Base-by-base conservation (phyloP, 1,140 invertebrate genomes). In the Wiebesia pumilae region DNA sequence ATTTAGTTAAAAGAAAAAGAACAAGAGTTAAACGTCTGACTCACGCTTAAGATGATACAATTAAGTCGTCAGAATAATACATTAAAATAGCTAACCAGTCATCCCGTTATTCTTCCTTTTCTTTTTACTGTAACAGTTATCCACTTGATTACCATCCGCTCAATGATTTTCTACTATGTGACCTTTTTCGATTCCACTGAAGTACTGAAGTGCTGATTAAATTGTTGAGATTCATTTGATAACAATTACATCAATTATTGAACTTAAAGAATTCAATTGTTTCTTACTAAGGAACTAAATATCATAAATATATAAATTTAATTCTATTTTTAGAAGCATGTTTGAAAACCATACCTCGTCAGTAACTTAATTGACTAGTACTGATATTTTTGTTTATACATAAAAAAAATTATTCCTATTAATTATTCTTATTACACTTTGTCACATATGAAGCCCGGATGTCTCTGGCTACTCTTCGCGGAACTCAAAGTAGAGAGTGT, bases 1-100 rank as follows among this genome's bases (percentile, higher is more conserved):
- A 33, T 35, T 35, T 3, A 33, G n/a, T 35, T 58, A 30, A 38
- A 51, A 14, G 16, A 33, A 40, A 62, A 38, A 3, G 9, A 30
- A 9, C 3, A 38, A 81, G n/a, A 12, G 67, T 3, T 16, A 24
- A 33, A 78, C 47, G 51, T 80, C 81, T 89, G 89, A 91, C 86
- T 92, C 6, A 33, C 14, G 14, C 91, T 89, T 86, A 89, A 88
- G 90, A 90, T 90, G 90, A 88, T 87, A 90, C 89, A 92, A 92
- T 92, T 91, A 92, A 89, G 88, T 89, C 81, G 87, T 65, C 69
- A 89, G 89, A 90, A 89, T 90, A 84, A 89, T 89, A 83, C 86
- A 79, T 90, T 90, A 91, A 89, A 89, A 90, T 89, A 90, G 88
- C 88, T 88, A 88, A 89, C 87, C 79, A 81, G 84, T 89, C 88